Conservation (phyloP, 2,888 invertebrate species). For the Oconnorella tubifera region DNA sequence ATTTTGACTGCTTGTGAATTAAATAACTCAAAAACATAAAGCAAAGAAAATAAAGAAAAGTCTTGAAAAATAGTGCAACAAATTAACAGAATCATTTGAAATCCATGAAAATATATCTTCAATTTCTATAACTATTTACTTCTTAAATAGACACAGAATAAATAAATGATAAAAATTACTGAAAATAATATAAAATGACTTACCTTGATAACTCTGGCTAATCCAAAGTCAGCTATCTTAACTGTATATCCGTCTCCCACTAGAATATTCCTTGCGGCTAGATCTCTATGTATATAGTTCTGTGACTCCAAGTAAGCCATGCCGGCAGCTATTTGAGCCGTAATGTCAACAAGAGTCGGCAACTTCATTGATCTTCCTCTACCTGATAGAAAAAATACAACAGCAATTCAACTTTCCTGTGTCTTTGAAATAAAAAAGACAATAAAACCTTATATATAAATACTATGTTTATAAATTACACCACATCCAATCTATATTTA, state of each 20-base stretch:
- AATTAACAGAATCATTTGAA: too few species aligned
- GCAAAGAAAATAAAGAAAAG: too few species aligned
- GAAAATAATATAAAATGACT: too few species aligned
- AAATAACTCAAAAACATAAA: too few species aligned
- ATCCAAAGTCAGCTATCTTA: constrained; percentile 97
- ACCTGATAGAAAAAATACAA: constrained; percentile 60
- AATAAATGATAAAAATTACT: too few species aligned
- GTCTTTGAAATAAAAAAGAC: constrained; percentile 1
- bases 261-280: constrained; percentile 95
- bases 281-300: constrained; percentile 96
- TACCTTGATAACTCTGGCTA: constrained; percentile 90
- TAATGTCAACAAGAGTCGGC: constrained; percentile 93
- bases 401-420: too few species aligned
- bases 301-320: constrained; percentile 99
- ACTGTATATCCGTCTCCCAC: constrained; percentile 92
- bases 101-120: too few species aligned
- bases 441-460: background rate
- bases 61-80: too few species aligned
- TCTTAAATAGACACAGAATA: too few species aligned
- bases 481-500: background rate
- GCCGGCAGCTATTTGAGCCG: constrained; percentile 96
- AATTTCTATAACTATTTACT: too few species aligned
- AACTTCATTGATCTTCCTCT: constrained; percentile 87
- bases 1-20: too few species aligned
- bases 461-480: background rate